Base-by-base conservation (phyloP, 2,113 vertebrate genomes). In the Daubentonia madagascariensis region DNA sequence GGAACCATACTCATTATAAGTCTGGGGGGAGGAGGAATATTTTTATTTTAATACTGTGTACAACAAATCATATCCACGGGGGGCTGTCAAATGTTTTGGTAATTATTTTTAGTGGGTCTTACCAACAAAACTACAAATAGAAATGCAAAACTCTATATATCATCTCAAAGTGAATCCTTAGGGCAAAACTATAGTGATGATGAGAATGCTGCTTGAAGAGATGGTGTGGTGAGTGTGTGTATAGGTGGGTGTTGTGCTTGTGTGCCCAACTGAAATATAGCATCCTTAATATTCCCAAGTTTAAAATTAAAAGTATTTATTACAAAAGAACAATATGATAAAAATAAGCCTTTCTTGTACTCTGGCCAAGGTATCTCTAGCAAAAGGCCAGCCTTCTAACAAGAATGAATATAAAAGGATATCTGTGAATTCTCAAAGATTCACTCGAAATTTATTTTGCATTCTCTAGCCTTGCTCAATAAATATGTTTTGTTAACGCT, bases 401-500 rank as follows among this genome's bases (percentile, higher is more conserved):
- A 54, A 89, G 32, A 91, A 73, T 30, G 12, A 35, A 43, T 40
- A 1, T 14, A 90, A 92, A 94, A 37, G 43, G 8, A 61, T 14
- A 22, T 89, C 57, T 84, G 18, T 70, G 22, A 93, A 94, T 98
- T 98, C 93, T 68, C 43, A 76, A 75, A 72, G 86, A 72, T 72
- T 8, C 67, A 80, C 40, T 12, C 94, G 45, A 95, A 72, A 45
- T 84, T 98, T 98, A 92, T 91, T 63, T 97, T 93, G 84, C 92
- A 72, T 87, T 52, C 80, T 43, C 63, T 96, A 90, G 61, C 75
- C 11, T 65, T 97, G 91, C 57, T 97, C 96, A 78, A 57, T 93
- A 97, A 81, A 63, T 93, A 28, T 30, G 95, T 96, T 96, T 98
- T 98, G 97, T 98, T 99, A 98, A 97, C 92, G 97, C 30, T 96